Conservation (phyloP, 1,140 invertebrate species). For the Trichonephila clavata region DNA sequence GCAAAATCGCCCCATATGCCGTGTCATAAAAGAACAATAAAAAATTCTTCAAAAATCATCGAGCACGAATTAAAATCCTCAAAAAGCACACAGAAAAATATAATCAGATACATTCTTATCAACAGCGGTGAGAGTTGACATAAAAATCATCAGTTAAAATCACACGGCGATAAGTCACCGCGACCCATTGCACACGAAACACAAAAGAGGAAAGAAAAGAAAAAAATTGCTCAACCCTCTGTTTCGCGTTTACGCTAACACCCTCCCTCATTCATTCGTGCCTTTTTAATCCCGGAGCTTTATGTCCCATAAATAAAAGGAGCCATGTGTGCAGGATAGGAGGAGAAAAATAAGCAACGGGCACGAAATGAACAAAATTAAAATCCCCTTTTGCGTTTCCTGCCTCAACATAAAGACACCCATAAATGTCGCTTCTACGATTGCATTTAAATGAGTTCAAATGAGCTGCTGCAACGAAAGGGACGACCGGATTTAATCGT, state of each 20-base stretch:
- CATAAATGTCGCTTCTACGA: constrained; percentile 55
- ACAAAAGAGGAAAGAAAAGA: neutral
- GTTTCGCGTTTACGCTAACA: constrained; percentile 9
- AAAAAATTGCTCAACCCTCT: neutral
- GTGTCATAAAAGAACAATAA: no score
- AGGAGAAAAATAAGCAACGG: constrained; percentile 49
- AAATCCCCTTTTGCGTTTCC: constrained; percentile 32
- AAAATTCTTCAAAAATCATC: neutral
- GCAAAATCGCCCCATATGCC: no score
- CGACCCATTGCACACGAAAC: neutral
- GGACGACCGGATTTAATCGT: constrained; percentile 71
- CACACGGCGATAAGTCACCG: neutral
- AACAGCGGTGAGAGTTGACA: neutral
- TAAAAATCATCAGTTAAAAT: neutral
- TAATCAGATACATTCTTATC: neutral
- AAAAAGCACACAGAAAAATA: neutral
- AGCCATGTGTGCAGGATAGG: neutral
- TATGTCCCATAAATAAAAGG: constrained; percentile 74
- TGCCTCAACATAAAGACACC: neutral
- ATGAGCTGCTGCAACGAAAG: constrained; percentile 59
- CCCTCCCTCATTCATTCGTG: constrained; percentile 8
- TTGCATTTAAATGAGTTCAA: constrained; percentile 75
- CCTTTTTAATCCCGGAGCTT: constrained; percentile 62
- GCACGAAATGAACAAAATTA: constrained; percentile 73
- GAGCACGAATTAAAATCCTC: neutral